Conservation (phyloP, 2,797 vertebrate species). For the Poeciliopsis turneri region DNA sequence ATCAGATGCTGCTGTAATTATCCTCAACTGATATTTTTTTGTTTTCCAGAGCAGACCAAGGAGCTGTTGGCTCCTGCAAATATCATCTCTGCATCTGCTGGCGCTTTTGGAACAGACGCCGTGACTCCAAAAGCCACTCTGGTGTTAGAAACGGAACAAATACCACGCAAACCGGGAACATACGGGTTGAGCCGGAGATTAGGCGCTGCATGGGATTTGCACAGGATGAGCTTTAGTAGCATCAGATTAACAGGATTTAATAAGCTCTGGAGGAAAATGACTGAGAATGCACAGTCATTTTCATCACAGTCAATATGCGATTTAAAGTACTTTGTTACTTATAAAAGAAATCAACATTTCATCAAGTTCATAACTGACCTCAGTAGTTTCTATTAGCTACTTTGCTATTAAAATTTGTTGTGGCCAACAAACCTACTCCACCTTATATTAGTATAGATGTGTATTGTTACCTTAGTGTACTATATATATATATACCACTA, state of each 20-base stretch:
- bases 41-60: conserved; percentile 40
- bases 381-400: neutral
- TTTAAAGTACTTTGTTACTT: neutral
- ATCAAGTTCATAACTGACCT: neutral
- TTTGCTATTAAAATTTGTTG: neutral
- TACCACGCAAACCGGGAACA: conserved; percentile 38
- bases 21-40: conserved; percentile 42
- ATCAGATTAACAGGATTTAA: conserved; percentile 61
- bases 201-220: conserved; percentile 58
- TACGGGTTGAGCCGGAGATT: conserved; percentile 57
- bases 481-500: neutral
- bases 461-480: neutral
- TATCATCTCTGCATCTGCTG: conserved; percentile 43
- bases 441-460: neutral
- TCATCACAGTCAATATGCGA: neutral
- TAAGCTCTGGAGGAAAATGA: conserved; percentile 29
- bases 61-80: conserved; percentile 40
- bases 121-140: conserved; percentile 27
- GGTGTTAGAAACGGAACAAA: conserved; percentile 26
- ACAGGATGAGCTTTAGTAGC: conserved; percentile 56
- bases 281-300: conserved; percentile 6
- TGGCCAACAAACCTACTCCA: neutral
- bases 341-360: neutral
- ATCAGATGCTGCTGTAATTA: conserved; percentile 63
- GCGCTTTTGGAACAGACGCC: conserved; percentile 46